Percentiles rank a stretch among this genome's conserved stretches.
These are phyloP conservation scores for Catocala sponsa DNA, from an alignment of 2,888 invertebrate genomes.

Conservation along the genomic window DNA sequence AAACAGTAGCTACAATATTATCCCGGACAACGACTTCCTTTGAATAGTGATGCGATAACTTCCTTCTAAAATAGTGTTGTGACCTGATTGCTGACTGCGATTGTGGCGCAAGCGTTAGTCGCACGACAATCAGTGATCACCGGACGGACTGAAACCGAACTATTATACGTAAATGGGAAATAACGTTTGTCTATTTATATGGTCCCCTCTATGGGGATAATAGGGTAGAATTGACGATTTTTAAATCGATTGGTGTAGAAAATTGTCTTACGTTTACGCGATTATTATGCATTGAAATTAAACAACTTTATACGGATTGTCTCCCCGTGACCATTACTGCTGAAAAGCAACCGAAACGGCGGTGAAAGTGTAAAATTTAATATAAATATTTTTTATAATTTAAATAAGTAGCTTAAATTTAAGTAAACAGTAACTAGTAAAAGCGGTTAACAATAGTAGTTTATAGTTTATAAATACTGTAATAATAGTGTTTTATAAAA, in stretches of 20 bases:
- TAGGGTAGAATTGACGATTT: constrained; percentile 11
- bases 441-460: too few relatives aligned
- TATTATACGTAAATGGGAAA: constrained; percentile 83
- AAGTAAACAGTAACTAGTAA: too few relatives aligned
- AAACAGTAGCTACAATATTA: background rate
- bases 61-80: constrained; percentile 33
- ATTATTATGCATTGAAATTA: too few relatives aligned
- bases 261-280: too few relatives aligned
- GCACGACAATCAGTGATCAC: constrained; percentile 74
- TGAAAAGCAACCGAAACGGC: too few relatives aligned
- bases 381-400: too few relatives aligned
- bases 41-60: constrained; percentile 25
- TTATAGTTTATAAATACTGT: too few relatives aligned
- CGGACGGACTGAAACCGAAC: constrained; percentile 75
- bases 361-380: too few relatives aligned
- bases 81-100: constrained; percentile 44
- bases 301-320: too few relatives aligned
- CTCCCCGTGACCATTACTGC: too few relatives aligned
- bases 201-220: constrained; percentile 57
- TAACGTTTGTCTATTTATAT: constrained; percentile 72
- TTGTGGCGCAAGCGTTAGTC: constrained; percentile 62
- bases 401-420: too few relatives aligned
- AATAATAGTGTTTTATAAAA: too few relatives aligned
- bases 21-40: constrained; percentile 2
- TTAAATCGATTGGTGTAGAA: background rate